Base-by-base conservation (phyloP, 2,113 vertebrate genomes). In the Bufo gargarizans region DNA sequence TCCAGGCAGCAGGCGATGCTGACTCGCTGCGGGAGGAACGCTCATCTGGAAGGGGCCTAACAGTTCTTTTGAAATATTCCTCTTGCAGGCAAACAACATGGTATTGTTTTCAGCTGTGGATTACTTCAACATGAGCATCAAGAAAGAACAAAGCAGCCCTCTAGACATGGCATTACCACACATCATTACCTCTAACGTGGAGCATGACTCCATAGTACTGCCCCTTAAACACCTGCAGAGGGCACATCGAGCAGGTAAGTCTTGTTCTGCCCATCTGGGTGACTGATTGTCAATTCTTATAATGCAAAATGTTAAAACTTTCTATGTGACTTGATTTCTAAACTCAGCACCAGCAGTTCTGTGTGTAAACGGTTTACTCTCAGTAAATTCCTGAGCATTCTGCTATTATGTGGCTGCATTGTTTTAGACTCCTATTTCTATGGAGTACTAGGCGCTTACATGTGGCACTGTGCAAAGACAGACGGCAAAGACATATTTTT, bases 141-240 rank as follows among this genome's bases (percentile, higher is more conserved):
- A 89, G 14, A 72, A 89, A 4, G 55, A 89, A 14, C 12, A 84
- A 82, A 86, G 80, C 16, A 90, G 91, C 0, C 90, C 71, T 0
- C 84, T 59, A 19, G 88, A 56, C 6, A 56, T 0, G 0, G 86
- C 86, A n/a, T 71, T 49, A 2, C 97, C 98, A 0, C 98, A 99
- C 89, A 83, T 99, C 0, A 86, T 99, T 89, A 96, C 95, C 0
- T 97, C 95, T 0, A 95, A 92, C 0, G 95, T 99, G 90, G 98
- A 99, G 63, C 98, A 99, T 0, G 98, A 99, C 93, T 99, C 98
- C 0, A 47, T 99, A 88, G 95, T 93, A 17, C 93, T 98, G 22
- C 93, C 92, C 0, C 94, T 96, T 80, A 94, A 97, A 86, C 94
- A 95, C 63, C 93, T 99, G 8, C 84, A 90, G 83, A 91, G 89